Base-by-base conservation (phyloP, 2,113 vertebrate genomes). In the Pseudopipra pipra region DNA sequence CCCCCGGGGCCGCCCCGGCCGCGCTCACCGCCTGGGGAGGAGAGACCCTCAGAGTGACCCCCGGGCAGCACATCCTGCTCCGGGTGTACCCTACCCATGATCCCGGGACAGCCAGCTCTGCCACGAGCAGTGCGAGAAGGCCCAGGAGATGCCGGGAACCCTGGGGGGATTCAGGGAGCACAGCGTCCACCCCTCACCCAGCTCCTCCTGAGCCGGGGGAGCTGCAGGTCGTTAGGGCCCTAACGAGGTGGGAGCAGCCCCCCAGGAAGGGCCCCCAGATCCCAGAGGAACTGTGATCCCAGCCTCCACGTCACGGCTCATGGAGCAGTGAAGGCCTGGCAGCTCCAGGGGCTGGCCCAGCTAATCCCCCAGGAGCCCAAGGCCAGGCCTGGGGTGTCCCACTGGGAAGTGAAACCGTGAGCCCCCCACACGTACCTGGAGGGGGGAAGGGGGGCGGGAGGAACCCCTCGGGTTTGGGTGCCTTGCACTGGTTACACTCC, bases 401-500 rank as follows among this genome's bases (percentile, higher is more conserved):
- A 1, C 8, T 3, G 41, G 46, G 52, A 41, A 74, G 6, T 1
- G 35, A n/a, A 62, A 6, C 25, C 0, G 4, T 5, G 65, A 47
- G 3, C 6, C 1, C 16, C 6, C 30, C 6, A 5, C 27, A 94
- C 94, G 2, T 98, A 99, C 98, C 99, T 79, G 98, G 99, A 56
- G 99, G 98, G 23, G 99, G 98, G 28, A 99, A 99, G 1, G 99
- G 99, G 11, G 99, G 99, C 0, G 99, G 99, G 27, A 99, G 98
- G 27, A 99, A 98, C 46, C 99, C 99, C 81, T 99, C 99, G 0
- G 99, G 99, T 96, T 99, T 99, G 2, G 99, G 99, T 35, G 99
- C 99, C 98, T 99, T 99, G 98, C 99, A 99, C 97, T 99, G 99
- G 98, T 99, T 99, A 94, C 99, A 99, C 92, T 99, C 99, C 43